Evolutionary conservation across 2,888 invertebrate genomes (phyloP).

Genomic region (Lasioglossum figueresi): DNA sequence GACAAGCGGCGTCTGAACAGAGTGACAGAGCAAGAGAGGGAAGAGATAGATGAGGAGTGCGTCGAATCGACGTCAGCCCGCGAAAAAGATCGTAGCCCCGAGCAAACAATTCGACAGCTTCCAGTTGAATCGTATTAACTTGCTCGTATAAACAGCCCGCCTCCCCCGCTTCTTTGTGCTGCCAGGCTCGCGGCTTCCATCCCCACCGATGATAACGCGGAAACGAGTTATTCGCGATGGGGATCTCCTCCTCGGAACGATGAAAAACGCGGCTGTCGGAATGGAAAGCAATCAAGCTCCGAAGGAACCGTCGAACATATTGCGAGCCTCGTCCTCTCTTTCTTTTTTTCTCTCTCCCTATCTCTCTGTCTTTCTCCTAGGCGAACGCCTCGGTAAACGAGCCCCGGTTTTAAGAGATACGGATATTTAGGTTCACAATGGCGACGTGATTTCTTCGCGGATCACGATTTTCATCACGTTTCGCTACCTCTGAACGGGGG

Average conservation of each 20-base stretch:
- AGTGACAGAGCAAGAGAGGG: background rate
- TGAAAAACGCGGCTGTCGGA: background rate
- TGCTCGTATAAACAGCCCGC: constrained; percentile 6
- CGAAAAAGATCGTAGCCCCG: background rate
- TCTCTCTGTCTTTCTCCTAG: background rate
- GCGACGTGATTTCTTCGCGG: background rate
- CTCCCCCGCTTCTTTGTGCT: background rate
- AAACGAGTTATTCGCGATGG: background rate
- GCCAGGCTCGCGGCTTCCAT: background rate
- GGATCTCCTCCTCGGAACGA: constrained; percentile 2
- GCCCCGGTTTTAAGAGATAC: background rate
- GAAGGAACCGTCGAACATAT: background rate
- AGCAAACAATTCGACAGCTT: constrained; percentile 8
- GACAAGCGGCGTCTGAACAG: background rate
- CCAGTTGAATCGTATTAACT: constrained; percentile 12
- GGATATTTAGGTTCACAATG: constrained; percentile 1
- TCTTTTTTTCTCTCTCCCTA: background rate
- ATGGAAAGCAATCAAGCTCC: constrained; percentile 5
- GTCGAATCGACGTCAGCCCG: background rate
- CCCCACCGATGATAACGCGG: background rate
- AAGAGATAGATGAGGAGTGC: background rate
- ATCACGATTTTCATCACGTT: background rate
- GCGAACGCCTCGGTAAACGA: background rate
- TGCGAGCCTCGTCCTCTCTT: background rate
- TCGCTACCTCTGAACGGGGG: background rate